A percentile compares a stretch with the other conserved stretches of the same genome.
Evolutionary conservation across 2,113 vertebrate species (phyloP).

Genomic region (Chaetorhynchus papuensis): DNA sequence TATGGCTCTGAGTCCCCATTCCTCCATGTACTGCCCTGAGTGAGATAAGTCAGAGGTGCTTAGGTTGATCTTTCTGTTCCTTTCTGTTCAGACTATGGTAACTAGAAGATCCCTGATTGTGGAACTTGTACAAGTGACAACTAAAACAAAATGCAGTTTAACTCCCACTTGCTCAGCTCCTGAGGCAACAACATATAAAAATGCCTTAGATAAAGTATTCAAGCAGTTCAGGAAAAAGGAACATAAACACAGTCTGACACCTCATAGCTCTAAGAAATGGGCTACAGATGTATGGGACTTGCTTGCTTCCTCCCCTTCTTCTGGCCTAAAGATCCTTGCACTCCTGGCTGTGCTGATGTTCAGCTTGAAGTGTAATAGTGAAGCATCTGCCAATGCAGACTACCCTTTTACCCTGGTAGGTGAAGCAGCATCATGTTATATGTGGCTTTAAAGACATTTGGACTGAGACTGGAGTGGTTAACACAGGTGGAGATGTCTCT

Average conservation of each 20-base stretch:
- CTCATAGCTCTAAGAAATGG: neutral
- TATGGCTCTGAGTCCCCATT: neutral
- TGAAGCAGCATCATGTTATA: neutral
- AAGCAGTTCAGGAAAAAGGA: neutral
- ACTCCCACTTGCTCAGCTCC: neutral
- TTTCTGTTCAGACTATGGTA: rapidly evolving
- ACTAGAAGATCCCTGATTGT: neutral
- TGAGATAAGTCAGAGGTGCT: neutral
- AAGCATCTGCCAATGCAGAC: neutral
- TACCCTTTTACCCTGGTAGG: neutral
- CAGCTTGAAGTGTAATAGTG: neutral
- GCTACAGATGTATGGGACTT: neutral
- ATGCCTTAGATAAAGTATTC: neutral
- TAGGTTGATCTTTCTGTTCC: neutral
- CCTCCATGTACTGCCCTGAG: neutral
- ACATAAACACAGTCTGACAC: neutral
- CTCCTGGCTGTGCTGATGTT: neutral
- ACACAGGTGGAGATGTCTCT: neutral
- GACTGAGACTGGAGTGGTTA: neutral
- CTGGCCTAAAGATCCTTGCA: neutral
- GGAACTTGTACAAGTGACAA: neutral
- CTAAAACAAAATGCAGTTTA: neutral
- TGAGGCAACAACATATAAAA: neutral
- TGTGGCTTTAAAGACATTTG: neutral
- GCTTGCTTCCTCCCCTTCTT: neutral